A percentile compares a stretch with the other conserved stretches of the same genome.
Conservation (phyloP, 2,888 invertebrate genomes). For the Prosapia bicincta region DNA sequence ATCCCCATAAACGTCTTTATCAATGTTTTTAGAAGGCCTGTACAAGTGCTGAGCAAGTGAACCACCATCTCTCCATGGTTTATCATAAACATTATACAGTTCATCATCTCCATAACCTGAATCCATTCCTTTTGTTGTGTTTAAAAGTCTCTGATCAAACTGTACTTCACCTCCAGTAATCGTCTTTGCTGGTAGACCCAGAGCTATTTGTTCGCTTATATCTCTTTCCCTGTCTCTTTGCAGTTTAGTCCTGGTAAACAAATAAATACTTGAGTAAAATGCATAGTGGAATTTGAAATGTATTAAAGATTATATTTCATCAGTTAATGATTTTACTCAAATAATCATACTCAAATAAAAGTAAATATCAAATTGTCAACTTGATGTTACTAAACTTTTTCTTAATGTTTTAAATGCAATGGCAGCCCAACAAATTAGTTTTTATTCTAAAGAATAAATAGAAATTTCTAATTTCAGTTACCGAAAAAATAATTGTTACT, state of each 20-base stretch:
- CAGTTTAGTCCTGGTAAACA: slow-evolving; percentile 68
- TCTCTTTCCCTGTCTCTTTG: slow-evolving; percentile 92
- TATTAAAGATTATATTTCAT: too few relatives aligned
- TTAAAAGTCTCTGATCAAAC: slow-evolving; percentile 95
- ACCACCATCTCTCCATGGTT: slow-evolving; percentile 92
- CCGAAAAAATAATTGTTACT: too few relatives aligned
- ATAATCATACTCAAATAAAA: too few relatives aligned
- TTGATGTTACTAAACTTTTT: too few relatives aligned
- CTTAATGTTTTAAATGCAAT: too few relatives aligned
- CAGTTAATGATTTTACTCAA: too few relatives aligned
- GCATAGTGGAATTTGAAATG: too few relatives aligned
- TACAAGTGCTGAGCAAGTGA: slow-evolving; percentile 86
- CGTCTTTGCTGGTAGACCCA: slow-evolving; percentile 87
- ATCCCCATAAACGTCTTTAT: slow-evolving; percentile 86
- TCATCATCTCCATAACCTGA: slow-evolving; percentile 97
- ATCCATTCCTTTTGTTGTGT: slow-evolving; percentile 89
- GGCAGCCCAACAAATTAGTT: too few relatives aligned
- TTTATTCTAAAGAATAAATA: too few relatives aligned
- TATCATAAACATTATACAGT: slow-evolving; percentile 96
- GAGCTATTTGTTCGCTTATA: slow-evolving; percentile 97
- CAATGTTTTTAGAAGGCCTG: slow-evolving; percentile 80
- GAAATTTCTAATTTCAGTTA: too few relatives aligned
- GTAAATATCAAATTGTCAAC: too few relatives aligned
- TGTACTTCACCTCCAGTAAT: slow-evolving; percentile 66
- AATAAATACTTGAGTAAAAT: too few relatives aligned